phyloP scores from a whole-genome alignment of 37 sponge, comb jelly and placozoan genomes.

The Geodia barretti region DNA sequence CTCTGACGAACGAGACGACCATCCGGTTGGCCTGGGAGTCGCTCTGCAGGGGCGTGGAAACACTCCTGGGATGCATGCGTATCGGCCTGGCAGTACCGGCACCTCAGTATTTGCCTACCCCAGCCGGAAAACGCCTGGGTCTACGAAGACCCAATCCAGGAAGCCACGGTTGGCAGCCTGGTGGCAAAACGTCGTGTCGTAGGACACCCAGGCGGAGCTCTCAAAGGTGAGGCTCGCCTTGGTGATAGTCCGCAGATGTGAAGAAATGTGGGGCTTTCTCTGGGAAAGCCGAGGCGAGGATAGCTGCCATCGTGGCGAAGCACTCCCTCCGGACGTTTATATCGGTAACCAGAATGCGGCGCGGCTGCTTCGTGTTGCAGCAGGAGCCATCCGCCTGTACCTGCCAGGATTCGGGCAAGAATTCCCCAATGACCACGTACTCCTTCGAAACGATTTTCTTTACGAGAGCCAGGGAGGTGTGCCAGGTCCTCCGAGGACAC shows the following conservation, averaged over 20 bases:
- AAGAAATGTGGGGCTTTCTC: neutral
- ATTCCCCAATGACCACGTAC: neutral
- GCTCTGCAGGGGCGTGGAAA: neutral
- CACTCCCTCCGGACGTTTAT: neutral
- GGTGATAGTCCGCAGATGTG: neutral
- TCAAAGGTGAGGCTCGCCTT: neutral
- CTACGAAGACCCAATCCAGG: no score
- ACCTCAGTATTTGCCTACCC: no score
- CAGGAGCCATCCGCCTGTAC: neutral
- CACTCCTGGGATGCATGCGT: neutral
- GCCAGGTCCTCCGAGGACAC: no score
- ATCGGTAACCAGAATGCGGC: neutral
- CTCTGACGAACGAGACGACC: no score
- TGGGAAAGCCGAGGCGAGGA: neutral
- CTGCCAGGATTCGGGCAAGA: neutral
- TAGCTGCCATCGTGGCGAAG: neutral
- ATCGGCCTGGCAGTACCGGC: neutral
- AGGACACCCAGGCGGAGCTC: neutral
- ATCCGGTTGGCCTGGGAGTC: no score
- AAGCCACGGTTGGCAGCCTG: slow-evolving; percentile 6
- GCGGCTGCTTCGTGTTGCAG: neutral
- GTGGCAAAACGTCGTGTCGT: neutral
- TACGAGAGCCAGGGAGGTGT: no score
- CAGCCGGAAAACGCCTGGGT: no score
- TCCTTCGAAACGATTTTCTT: neutral